Evolutionary conservation across 1,140 invertebrate genomes (phyloP).

Genomic region (Eumaeus atala): DNA sequence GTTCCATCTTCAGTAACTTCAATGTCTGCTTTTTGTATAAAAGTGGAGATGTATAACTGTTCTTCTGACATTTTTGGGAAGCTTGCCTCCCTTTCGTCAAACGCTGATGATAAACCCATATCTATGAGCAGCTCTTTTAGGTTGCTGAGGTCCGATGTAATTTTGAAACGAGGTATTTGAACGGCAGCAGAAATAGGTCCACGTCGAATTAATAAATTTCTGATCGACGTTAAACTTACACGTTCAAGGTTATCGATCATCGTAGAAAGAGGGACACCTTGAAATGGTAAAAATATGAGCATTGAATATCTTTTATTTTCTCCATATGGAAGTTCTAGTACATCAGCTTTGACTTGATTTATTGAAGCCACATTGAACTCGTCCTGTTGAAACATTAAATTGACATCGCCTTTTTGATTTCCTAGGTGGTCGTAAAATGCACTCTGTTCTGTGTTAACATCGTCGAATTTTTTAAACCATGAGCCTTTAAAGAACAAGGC

Average conservation of each 20-base stretch:
- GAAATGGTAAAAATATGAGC: slow-evolving; percentile 77
- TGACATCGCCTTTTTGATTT: slow-evolving; percentile 53
- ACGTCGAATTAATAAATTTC: slow-evolving; percentile 50
- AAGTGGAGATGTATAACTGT: slow-evolving; percentile 68
- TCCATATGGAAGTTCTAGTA: slow-evolving; percentile 79
- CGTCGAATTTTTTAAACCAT: slow-evolving; percentile 79
- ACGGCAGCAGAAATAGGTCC: slow-evolving; percentile 65
- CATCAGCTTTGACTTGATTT: slow-evolving; percentile 66
- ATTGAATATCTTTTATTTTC: slow-evolving; percentile 76
- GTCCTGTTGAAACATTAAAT: slow-evolving; percentile 57
- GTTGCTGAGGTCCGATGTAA: slow-evolving; percentile 75
- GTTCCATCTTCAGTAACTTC: slow-evolving; percentile 84
- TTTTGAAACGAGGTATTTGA: slow-evolving; percentile 78
- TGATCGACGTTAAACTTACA: slow-evolving; percentile 66
- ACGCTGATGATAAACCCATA: slow-evolving; percentile 80
- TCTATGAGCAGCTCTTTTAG: slow-evolving; percentile 75
- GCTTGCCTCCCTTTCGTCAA: slow-evolving; percentile 72
- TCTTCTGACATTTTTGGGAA: slow-evolving; percentile 77
- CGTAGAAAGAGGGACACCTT: slow-evolving; percentile 32
- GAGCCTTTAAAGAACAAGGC: slow-evolving; percentile 84
- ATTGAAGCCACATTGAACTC: slow-evolving; percentile 44
- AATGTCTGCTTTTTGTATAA: slow-evolving; percentile 82
- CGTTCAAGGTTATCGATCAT: slow-evolving; percentile 63
- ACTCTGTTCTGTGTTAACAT: slow-evolving; percentile 62
- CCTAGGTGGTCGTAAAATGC: slow-evolving; percentile 62